These are phyloP conservation scores for Brachionus manjavacas DNA, from an alignment of 1,140 invertebrate species.

Conservation along the genomic window DNA sequence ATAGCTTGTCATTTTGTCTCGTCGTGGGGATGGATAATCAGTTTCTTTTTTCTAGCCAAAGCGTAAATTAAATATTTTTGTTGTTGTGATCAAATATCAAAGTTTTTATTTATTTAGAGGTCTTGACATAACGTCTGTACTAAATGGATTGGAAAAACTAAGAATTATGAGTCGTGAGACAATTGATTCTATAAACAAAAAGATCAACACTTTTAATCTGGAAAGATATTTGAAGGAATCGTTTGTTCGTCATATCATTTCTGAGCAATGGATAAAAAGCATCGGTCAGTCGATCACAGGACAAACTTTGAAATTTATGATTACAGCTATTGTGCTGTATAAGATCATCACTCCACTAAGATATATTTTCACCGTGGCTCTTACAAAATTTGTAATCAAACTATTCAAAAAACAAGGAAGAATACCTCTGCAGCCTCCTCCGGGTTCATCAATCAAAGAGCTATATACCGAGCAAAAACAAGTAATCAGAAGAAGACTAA, in stretches of 20 bases:
- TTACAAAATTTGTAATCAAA: not conserved
- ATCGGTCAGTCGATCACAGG: constrained; percentile 30
- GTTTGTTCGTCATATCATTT: not conserved
- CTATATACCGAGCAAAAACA: constrained; percentile 30
- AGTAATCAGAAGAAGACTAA: constrained; percentile 20
- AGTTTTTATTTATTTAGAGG: not conserved
- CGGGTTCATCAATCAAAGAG: constrained; percentile 32
- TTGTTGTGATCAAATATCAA: not conserved
- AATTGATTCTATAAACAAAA: not conserved
- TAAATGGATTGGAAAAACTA: constrained; percentile 5
- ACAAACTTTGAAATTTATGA: constrained; percentile 1
- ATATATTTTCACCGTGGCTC: constrained; percentile 1
- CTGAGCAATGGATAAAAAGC: not conserved
- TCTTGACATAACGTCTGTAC: constrained; percentile 15
- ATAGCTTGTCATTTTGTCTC: constrained; percentile 11
- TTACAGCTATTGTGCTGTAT: constrained; percentile 24
- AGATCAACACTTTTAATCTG: constrained; percentile 33
- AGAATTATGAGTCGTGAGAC: constrained; percentile 17
- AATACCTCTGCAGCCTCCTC: constrained; percentile 27
- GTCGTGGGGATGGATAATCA: constrained; percentile 8
- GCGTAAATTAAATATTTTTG: not conserved
- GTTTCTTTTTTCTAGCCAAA: constrained; percentile 37
- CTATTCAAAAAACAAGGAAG: constrained; percentile 12
- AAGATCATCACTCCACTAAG: constrained; percentile 34
- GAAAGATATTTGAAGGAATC: not conserved